phyloP scores from a whole-genome alignment of 2,888 invertebrate species.

The Dynastes grantii region DNA sequence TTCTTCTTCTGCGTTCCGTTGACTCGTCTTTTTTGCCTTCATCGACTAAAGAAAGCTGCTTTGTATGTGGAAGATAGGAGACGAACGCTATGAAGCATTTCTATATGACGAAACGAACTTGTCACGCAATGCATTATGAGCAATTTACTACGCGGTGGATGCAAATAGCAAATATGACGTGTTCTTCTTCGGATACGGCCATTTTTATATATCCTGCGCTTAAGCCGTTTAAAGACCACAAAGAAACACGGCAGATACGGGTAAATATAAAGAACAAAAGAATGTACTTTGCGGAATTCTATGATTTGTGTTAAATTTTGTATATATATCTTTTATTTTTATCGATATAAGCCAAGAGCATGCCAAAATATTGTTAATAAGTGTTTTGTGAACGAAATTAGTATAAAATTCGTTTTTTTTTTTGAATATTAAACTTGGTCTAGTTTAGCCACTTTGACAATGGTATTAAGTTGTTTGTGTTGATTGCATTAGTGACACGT shows the following conservation, averaged over 20 bases:
- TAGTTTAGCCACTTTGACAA: too few species aligned
- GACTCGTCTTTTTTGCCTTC: background rate
- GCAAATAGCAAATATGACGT: conserved; percentile 30
- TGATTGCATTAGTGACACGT: too few species aligned
- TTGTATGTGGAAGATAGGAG: conserved; percentile 1
- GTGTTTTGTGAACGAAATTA: too few species aligned
- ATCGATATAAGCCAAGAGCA: too few species aligned
- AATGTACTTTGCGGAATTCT: background rate
- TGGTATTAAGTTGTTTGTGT: too few species aligned
- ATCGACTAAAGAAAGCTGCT: conserved; percentile 1
- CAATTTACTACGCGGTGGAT: conserved; percentile 24
- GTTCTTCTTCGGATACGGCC: conserved; percentile 15
- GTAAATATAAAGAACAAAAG: background rate
- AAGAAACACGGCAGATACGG: background rate
- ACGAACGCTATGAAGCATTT: conserved; percentile 13
- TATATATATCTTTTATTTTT: too few species aligned
- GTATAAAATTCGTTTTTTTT: too few species aligned
- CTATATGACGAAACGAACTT: conserved; percentile 18
- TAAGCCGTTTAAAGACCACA: background rate
- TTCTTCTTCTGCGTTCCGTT: background rate
- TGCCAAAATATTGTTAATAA: too few species aligned
- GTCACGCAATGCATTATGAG: conserved; percentile 34
- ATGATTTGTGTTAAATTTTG: too few species aligned
- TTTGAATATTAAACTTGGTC: too few species aligned
- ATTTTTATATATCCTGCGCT: conserved; percentile 25